Evolutionary conservation across 2,797 vertebrate species (phyloP), one percentile per base, ranked within the genome.

Genomic region (Acipenser transmontanus): DNA sequence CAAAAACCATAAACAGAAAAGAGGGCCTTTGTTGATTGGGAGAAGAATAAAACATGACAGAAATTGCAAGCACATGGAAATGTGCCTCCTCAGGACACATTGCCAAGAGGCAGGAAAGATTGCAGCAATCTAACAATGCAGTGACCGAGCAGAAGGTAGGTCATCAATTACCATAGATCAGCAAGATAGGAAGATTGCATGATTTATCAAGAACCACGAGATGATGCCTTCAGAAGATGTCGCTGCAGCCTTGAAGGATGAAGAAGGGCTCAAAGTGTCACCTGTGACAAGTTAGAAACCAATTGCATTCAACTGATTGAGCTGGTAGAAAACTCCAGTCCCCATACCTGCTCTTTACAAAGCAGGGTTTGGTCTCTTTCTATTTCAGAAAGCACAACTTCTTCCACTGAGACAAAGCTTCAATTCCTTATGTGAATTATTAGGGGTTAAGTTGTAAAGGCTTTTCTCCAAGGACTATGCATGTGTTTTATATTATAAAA

Each of bases 261-360:
- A 65, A 63, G 14, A 59, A 34, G 4, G 34, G 34, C 34, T 34
- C 13, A 49, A 49, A 6, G 9, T 47, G 61, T 49, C 1, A 17
- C 61, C 11, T 61, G 14, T 47, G 66, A 56, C 61, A 70, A 54
- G 49, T 56, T 8, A 49, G 65, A 59, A 64, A 64, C 13, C 20
- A 34, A 68, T 50, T 59, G 47, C 34, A 57, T 49, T 66, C 54
- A 2, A 13, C 12, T 17, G 63, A 67, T 61, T 13, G 56, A 49
- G 65, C 57, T n/a, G 47, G 65, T 34, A 13, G n/a, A 60, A 13
- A 13, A 17, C 57, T 12, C 50, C 51, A 57, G 14, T 57, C 54
- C 54, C 12, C 54, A 11, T 34, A n/a, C 11, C 54, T 11, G 7
- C 14, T 57, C 54, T 34, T 34, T 4, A n/a, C 54, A n/a, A 7